Percentiles rank a stretch among this genome's conserved stretches.
phyloP scores from a whole-genome alignment of 2,888 invertebrate genomes.

The Nephrotoma flavescens region DNA sequence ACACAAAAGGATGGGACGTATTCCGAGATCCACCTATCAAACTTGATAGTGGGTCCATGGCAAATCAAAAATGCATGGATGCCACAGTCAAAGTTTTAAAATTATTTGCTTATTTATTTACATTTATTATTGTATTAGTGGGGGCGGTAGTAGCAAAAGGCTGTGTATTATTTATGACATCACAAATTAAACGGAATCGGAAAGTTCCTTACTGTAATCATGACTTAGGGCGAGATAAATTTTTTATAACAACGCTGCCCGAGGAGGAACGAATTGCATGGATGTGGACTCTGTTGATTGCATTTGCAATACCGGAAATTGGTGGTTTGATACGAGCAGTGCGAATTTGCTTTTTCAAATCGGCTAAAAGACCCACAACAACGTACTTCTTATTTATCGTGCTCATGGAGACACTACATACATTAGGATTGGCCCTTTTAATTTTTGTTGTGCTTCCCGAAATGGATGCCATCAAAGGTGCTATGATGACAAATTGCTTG shows the following conservation, averaged over 20 bases:
- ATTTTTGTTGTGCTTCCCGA: constrained; percentile 82
- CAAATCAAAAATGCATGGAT: constrained; percentile 73
- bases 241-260: constrained; percentile 66
- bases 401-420: constrained; percentile 76
- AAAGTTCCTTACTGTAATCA: constrained; percentile 69
- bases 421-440: constrained; percentile 71
- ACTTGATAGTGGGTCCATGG: constrained; percentile 77
- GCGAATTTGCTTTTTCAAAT: constrained; percentile 83
- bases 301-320: constrained; percentile 77
- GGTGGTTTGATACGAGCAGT: constrained; percentile 71
- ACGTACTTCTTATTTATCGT: constrained; percentile 41
- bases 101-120: constrained; percentile 68
- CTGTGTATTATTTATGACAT: constrained; percentile 81
- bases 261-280: constrained; percentile 78
- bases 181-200: constrained; percentile 66
- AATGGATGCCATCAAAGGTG: constrained; percentile 85
- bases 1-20: constrained; percentile 94
- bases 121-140: constrained; percentile 70
- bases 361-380: constrained; percentile 53
- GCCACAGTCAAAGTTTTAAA: constrained; percentile 72
- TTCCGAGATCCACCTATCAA: constrained; percentile 84
- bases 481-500: constrained; percentile 90
- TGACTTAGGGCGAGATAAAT: constrained; percentile 71
- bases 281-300: constrained; percentile 84
- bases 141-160: constrained; percentile 82